Percentiles rank a stretch among this genome's conserved stretches.
phyloP scores from a whole-genome alignment of 1,140 invertebrate genomes.

The Campoletis sonorensis region DNA sequence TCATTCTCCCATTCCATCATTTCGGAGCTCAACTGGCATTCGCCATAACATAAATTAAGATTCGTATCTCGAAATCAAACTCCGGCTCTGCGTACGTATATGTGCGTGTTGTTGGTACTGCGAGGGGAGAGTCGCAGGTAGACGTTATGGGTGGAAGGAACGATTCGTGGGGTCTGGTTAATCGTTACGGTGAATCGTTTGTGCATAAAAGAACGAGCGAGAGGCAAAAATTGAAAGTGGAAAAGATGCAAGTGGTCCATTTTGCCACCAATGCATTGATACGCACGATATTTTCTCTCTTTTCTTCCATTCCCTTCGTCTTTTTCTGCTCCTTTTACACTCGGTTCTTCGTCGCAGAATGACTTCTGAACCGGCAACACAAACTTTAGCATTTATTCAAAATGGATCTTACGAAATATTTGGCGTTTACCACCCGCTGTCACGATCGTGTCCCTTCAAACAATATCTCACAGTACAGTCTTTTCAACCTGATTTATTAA shows the following conservation, averaged over 20 bases:
- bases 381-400: neutral
- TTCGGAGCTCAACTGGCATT: neutral
- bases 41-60: slow-evolving; percentile 48
- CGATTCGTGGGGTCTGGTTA: slow-evolving; percentile 35
- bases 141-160: slow-evolving; percentile 14
- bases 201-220: neutral
- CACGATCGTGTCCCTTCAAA: neutral
- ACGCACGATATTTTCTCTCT: neutral
- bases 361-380: neutral
- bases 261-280: neutral
- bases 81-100: neutral
- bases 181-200: slow-evolving; percentile 45
- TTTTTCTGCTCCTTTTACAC: neutral
- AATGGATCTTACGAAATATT: neutral
- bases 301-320: neutral
- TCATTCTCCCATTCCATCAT: slow-evolving; percentile 39
- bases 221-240: neutral
- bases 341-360: neutral
- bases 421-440: neutral
- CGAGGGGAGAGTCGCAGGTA: neutral
- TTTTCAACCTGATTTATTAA: neutral
- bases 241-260: neutral
- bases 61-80: slow-evolving; percentile 51
- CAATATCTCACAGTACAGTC: neutral
- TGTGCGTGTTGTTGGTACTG: too few species aligned